Base-by-base conservation (phyloP, 2,888 invertebrate genomes). In the Lasioglossum vierecki region DNA sequence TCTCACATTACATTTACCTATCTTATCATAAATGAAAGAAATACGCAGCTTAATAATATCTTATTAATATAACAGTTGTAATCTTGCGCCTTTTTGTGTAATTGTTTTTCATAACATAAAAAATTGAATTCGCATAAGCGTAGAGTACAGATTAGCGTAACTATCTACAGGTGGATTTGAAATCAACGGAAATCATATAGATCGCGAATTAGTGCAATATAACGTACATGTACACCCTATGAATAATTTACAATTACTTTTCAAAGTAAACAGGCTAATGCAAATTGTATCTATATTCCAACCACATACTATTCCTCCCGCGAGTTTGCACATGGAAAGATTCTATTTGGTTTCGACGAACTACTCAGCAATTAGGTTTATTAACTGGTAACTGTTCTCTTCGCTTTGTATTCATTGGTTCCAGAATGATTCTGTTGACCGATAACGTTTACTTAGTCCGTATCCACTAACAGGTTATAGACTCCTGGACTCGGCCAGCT, bases 371-470 rank as follows among this genome's bases (percentile, higher is more conserved):
- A 76, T 68, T 49, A 49, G 66, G 35, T n/a, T 41, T 41, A 70
- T 70, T 70, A 70, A 70, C 22, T 41, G 70, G n/a, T n/a, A 70
- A 70, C 46, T 30, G 73, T 46, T 73, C 73, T 49, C 49, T 18
- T 30, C 49, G 73, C 44, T 73, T 49, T 46, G n/a, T 41, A 70
- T 70, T 70, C 63, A 63, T n/a, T 22, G 70, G 41, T 41, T 41
- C 22, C 70, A 13, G 70, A 41, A 70, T 41, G 41, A 70, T 70
- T 70, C 70, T 70, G 41, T 41, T 70, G 70, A n/a, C 22, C 41
- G 35, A 68, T 68, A 68, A 68, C 68, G 68, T 68, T 68, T 68
- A 68, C 35, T 68, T 68, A 63, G 63, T 63, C 63, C 30, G 39
- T 39, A 41, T 70, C 41, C n/a, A 39, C 41, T 70, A 41, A 70